Base-by-base conservation (phyloP, 1,140 invertebrate species). In the Bombus turneri region DNA sequence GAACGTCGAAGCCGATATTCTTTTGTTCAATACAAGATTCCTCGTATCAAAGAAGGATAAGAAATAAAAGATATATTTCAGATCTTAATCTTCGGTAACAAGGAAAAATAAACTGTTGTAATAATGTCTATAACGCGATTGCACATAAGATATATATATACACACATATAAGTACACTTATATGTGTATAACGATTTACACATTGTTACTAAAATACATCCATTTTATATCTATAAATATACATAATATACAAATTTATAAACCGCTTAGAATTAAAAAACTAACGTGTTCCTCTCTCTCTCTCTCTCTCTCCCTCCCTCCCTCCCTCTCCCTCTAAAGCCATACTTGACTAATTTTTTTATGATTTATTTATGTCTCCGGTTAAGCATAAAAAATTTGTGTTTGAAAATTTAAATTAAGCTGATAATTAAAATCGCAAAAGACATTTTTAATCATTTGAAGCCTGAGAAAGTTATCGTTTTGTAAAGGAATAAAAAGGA, bases 1-100 rank as follows among this genome's bases (percentile, higher is more conserved):
- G 62, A 76, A 68, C 39, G 34, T 57, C 74, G 34, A 34, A 12
- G 28, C 1, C 3, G 62, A 68, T 43, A 25, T 57, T 83, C 43
- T 41, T 57, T 57, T 83, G 74, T 83, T 66, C 18, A 9, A 43
- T 81, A 39, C 13, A 43, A 34, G 13, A 68, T 47, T 34, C 12
- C 8, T 68, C 13, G 1, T 47, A 6, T 28, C 2, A 31, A 72
- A 72, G 3, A 72, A 18, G 13, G 18, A 28, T 53, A 25, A 78
- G 34, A 39, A 53, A 8, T 2, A 57, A 18, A n/a, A 75, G 3
- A 34, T 57, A 57, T 10, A 8, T 28, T 34, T 34, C 43, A 57
- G 6, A 15, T 1, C 28, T 39, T 9, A 5, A 73, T 5, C 9
- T 22, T 10, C 3, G 13, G 5, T 39, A 43, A 53, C 22, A 25